phyloP scores from a whole-genome alignment of 2,113 vertebrate species.

The Melanerpes formicivorus region DNA sequence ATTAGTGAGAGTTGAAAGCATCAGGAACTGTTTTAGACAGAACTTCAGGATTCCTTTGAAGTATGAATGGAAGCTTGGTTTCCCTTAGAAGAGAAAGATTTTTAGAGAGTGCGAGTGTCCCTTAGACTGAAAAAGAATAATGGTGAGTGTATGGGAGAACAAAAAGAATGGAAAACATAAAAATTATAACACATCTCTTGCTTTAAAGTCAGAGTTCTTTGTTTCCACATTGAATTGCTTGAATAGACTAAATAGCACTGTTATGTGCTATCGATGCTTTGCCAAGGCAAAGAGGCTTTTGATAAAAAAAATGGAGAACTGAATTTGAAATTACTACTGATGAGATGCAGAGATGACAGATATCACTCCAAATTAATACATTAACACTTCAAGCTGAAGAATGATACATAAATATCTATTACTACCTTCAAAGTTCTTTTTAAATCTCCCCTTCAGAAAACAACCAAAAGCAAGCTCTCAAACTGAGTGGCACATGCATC shows the following conservation, averaged over 20 bases:
- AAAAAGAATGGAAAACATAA: neutral
- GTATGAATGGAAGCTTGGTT: neutral
- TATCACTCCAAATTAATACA: conserved; percentile 26
- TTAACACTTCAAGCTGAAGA: conserved; percentile 18
- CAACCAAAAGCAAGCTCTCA: neutral
- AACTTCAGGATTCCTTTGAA: neutral
- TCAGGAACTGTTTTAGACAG: neutral
- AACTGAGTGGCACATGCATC: neutral
- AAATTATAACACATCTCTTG: neutral
- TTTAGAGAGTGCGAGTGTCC: neutral
- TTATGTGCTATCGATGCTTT: conserved; percentile 3
- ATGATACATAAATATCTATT: neutral
- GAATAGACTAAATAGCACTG: conserved; percentile 27
- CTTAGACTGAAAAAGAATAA: neutral
- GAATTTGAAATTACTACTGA: neutral
- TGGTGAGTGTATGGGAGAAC: neutral
- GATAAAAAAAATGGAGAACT: conserved; percentile 5
- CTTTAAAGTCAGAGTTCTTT: conserved; percentile 14
- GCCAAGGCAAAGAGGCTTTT: conserved; percentile 19
- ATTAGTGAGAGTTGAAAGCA: neutral
- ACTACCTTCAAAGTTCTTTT: neutral
- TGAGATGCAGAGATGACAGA: conserved; percentile 5
- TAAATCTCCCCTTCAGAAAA: neutral
- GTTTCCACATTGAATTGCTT: conserved; percentile 40
- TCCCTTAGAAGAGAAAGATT: neutral